A percentile compares a stretch with the other conserved stretches of the same genome.
Conservation (phyloP, 2,113 vertebrate genomes). For the Progne subis region DNA sequence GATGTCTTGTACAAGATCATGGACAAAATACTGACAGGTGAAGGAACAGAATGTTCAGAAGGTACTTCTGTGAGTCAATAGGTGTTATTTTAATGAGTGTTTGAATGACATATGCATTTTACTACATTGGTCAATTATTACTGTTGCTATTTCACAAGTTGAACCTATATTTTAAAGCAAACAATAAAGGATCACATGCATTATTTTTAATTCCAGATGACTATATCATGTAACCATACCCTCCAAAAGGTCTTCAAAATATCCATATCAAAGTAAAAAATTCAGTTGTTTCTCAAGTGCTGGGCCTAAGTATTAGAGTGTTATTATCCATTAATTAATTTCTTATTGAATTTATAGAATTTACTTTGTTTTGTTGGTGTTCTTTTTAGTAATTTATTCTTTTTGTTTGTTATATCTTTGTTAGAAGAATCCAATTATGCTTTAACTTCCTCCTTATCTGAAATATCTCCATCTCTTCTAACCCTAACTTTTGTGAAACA, state of each 20-base stretch:
- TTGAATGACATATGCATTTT: neutral
- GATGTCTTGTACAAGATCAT: neutral
- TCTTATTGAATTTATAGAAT: neutral
- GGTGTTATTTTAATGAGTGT: neutral
- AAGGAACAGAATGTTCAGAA: neutral
- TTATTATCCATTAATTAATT: neutral
- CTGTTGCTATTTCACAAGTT: neutral
- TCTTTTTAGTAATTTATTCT: neutral
- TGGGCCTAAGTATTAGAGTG: neutral
- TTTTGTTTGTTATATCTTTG: neutral
- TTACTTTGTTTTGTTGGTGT: fast-evolving
- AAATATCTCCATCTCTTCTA: neutral
- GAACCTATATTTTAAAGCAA: neutral
- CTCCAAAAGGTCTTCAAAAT: neutral
- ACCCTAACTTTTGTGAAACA: neutral
- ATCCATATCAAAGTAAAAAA: neutral
- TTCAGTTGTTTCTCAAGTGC: neutral
- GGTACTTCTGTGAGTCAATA: neutral
- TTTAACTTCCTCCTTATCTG: neutral
- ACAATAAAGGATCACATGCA: neutral
- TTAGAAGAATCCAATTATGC: neutral
- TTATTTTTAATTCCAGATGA: neutral
- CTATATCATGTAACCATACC: neutral
- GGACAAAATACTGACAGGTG: neutral
- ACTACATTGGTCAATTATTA: neutral